Conservation (phyloP, 2,888 invertebrate species). For the Chymomyza fuscimana region DNA sequence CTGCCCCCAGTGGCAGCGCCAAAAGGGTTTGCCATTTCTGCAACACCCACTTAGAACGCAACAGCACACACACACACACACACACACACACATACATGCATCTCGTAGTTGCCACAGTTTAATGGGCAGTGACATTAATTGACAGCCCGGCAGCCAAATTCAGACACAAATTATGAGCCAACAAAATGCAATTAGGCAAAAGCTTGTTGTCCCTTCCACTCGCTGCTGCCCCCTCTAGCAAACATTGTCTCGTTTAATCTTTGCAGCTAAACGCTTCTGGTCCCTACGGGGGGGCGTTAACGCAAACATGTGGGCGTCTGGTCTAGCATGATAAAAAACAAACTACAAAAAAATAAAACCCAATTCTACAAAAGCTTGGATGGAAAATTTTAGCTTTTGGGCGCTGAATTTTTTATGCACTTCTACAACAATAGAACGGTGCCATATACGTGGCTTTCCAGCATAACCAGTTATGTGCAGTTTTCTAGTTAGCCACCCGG, state of each 20-base stretch:
- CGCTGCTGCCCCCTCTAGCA: not conserved
- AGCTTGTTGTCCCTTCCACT: not conserved
- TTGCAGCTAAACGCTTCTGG: too few relatives aligned
- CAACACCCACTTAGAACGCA: not conserved
- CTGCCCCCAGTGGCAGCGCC: not conserved
- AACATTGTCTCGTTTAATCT: too few relatives aligned
- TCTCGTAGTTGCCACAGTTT: not conserved
- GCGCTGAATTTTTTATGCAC: too few relatives aligned
- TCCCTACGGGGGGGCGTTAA: not conserved
- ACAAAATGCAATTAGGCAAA: not conserved
- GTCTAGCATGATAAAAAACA: conserved; percentile 2
- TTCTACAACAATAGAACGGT: too few relatives aligned
- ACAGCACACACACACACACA: not conserved
- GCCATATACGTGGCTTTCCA: too few relatives aligned
- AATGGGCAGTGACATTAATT: conserved; percentile 4
- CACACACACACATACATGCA: not conserved
- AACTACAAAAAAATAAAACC: conserved; percentile 31
- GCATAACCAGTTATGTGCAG: too few relatives aligned
- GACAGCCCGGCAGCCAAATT: not conserved
- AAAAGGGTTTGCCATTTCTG: not conserved
- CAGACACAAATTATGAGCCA: not conserved
- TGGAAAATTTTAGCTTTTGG: too few relatives aligned
- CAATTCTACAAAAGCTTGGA: too few relatives aligned
- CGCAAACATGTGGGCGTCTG: conserved; percentile 30
- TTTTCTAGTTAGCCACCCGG: too few relatives aligned